phyloP scores from a whole-genome alignment of 1,140 invertebrate genomes.

The Atta cephalotes region DNA sequence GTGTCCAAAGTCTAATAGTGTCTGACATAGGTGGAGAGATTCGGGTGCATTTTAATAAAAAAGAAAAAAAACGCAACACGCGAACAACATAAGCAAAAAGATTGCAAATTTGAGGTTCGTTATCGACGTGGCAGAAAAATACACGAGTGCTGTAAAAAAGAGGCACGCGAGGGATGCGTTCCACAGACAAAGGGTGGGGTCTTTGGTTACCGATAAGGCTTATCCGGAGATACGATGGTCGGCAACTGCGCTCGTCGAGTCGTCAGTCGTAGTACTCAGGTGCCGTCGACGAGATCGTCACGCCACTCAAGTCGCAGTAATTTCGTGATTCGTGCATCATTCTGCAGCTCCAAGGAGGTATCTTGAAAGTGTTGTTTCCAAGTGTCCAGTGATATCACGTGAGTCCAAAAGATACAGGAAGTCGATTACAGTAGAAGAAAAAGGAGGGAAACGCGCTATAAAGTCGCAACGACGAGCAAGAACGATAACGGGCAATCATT shows the following conservation, averaged over 20 bases:
- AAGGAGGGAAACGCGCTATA: constrained; percentile 22
- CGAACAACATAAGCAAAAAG: not conserved
- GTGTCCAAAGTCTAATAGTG: not conserved
- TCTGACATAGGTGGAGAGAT: constrained; percentile 1
- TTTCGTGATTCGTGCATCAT: constrained; percentile 47
- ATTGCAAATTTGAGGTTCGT: not conserved
- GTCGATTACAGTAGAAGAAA: not conserved
- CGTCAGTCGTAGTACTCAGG: constrained; percentile 75
- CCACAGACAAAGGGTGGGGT: constrained; percentile 70
- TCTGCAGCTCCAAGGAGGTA: constrained; percentile 16
- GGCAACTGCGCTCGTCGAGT: constrained; percentile 61
- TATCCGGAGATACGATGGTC: constrained; percentile 77
- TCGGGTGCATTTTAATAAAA: constrained; percentile 14
- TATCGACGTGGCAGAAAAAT: not conserved
- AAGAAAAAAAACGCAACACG: not conserved
- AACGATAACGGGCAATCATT: constrained; percentile 59
- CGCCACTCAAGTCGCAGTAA: constrained; percentile 51
- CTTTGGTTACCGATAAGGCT: constrained; percentile 75
- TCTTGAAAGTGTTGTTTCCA: constrained; percentile 36
- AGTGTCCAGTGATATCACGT: constrained; percentile 23
- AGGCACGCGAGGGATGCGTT: constrained; percentile 65
- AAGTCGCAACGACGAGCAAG: constrained; percentile 25
- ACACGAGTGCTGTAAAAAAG: not conserved
- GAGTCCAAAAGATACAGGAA: constrained; percentile 13
- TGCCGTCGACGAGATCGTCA: constrained; percentile 70